These are phyloP conservation scores for Sphyrna mokarran DNA, from an alignment of 2,113 vertebrate genomes.

Conservation along the genomic window DNA sequence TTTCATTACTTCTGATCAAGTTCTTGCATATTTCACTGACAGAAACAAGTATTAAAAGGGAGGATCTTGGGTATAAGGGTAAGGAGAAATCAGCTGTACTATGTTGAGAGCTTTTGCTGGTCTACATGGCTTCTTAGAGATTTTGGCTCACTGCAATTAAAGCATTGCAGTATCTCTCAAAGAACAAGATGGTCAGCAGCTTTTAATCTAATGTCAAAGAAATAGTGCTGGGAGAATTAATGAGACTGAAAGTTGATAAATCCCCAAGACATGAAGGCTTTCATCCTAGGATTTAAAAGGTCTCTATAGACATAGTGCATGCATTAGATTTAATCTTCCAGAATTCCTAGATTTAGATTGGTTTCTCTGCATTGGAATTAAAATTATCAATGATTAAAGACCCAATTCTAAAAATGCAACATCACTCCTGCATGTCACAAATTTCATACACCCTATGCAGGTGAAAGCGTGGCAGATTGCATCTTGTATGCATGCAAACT, in stretches of 20 bases:
- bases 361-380: no score
- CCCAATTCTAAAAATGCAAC: neutral
- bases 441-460: neutral
- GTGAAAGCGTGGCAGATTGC: neutral
- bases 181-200: neutral
- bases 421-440: neutral
- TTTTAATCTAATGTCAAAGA: neutral
- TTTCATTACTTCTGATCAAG: slow-evolving; percentile 4
- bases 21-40: slow-evolving; percentile 29
- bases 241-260: neutral
- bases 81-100: neutral
- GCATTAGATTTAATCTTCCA: neutral
- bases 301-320: neutral
- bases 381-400: neutral
- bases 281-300: neutral
- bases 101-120: neutral
- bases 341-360: neutral
- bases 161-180: neutral
- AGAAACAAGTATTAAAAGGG: neutral
- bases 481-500: neutral
- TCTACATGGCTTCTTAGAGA: neutral
- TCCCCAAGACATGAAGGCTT: neutral
- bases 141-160: neutral
- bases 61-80: neutral
- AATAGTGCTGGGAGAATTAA: neutral